Evolutionary conservation across 2,888 invertebrate genomes (phyloP), one percentile per base, ranked within the genome.

Genomic region (Cheilosia urbana): DNA sequence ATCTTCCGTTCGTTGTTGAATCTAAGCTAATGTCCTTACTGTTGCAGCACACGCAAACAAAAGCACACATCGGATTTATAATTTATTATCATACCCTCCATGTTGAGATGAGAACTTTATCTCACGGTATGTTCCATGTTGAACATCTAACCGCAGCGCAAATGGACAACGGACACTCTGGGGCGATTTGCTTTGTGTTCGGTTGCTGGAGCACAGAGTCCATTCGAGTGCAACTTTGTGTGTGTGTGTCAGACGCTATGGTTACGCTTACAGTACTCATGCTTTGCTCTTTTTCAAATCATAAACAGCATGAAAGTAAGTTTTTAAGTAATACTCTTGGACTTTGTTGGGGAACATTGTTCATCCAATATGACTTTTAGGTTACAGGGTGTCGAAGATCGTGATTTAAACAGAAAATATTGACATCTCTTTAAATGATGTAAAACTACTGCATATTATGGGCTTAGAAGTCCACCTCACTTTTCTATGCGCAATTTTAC

Each of bases 51-150:
- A n/a, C 60, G n/a, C n/a, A 40, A 21, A 66, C 58, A 60, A 49
- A 57, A 42, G 42, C 62, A 21, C 51, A 6, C 42, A 9, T 27
- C 19, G n/a, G 53, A 13, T 47, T 47, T 19, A 40, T 69, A 55
- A 62, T 62, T 72, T 62, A 53, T 72, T 72, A 53, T 57, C 49
- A 47, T 17, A 62, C 37, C 21, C 17, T 40, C 37, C 21, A 34
- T 40, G 27, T 53, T 75, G 63, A 75, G 63, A 65, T 57, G 57
- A 75, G 65, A 40, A 65, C 37, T 57, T 51, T 42, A 62, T 62
- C 60, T 53, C 37, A 58, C 37, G 49, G 49, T 37, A 58, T 47
- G 34, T 47, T 40, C 51, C 24, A 30, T 24, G 21, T n/a, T 37
- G 13, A 15, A 1, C 17, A 21, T 24, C 24, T 30, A 68, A 53